phyloP scores from a whole-genome alignment of 2,888 invertebrate species.

The Pseudococcus longispinus region DNA sequence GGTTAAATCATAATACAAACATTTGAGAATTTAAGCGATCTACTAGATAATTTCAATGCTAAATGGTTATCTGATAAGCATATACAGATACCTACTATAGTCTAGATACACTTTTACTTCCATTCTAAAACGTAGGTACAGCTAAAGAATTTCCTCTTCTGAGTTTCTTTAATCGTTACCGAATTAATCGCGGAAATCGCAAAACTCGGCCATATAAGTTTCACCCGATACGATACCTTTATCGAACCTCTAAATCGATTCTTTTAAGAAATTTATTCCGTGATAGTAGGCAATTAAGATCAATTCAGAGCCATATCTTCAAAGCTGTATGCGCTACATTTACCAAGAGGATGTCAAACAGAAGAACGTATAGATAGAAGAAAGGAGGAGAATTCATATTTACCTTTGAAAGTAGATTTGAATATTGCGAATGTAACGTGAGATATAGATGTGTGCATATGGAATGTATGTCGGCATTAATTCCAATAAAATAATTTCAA shows the following conservation, averaged over 20 bases:
- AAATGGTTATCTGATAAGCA: background rate
- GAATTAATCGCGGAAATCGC: constrained; percentile 26
- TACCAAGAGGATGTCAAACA: background rate
- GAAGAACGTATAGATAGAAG: background rate
- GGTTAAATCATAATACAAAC: constrained; percentile 19
- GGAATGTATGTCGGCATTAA: background rate
- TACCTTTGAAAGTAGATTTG: background rate
- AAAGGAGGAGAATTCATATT: background rate
- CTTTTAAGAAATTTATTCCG: constrained; percentile 10
- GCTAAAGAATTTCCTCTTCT: background rate
- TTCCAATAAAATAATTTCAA: too few relatives aligned
- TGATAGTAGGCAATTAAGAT: constrained; percentile 24
- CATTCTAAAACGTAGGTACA: background rate
- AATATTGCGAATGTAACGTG: background rate
- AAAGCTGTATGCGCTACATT: background rate
- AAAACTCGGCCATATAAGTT: background rate
- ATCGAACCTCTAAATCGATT: background rate
- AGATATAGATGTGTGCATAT: background rate
- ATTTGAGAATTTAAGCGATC: constrained; percentile 7
- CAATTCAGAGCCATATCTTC: constrained; percentile 19
- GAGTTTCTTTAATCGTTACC: background rate
- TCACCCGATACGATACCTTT: background rate
- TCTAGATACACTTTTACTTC: background rate
- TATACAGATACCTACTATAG: background rate
- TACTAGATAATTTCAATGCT: background rate